Percentiles rank a stretch among this genome's conserved stretches.
Evolutionary conservation across 2,888 invertebrate genomes (phyloP).

Genomic region (Microctonus aethiopoides): DNA sequence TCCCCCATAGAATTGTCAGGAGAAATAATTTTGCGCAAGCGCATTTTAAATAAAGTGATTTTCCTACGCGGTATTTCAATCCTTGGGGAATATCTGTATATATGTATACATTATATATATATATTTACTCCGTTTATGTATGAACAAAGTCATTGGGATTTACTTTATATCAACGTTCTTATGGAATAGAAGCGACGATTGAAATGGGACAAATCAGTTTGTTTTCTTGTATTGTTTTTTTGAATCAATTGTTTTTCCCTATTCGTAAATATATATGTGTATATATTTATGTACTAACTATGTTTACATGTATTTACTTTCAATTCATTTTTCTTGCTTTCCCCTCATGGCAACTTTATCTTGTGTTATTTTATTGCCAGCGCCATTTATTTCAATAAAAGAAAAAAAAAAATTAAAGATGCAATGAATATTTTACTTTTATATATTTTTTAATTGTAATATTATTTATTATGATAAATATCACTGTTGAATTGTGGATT

Average conservation of each 20-base stretch:
- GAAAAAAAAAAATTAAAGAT: too few species aligned
- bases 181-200: constrained; percentile 35
- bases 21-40: constrained; percentile 52
- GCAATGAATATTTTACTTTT: too few species aligned
- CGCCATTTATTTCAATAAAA: too few species aligned
- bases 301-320: too few species aligned
- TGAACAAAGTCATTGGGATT: constrained; percentile 34
- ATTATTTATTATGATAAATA: too few species aligned
- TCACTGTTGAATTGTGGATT: too few species aligned
- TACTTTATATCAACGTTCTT: constrained; percentile 29
- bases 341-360: too few species aligned
- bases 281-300: background rate
- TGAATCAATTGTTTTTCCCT: constrained; percentile 15
- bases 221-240: constrained; percentile 16
- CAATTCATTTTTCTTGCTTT: too few species aligned
- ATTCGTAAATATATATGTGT: background rate
- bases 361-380: too few species aligned
- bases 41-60: constrained; percentile 32
- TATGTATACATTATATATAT: background rate
- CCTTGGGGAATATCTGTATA: constrained; percentile 35
- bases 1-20: background rate
- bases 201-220: constrained; percentile 38
- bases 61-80: constrained; percentile 33
- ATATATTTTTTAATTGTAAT: too few species aligned
- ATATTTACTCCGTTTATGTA: constrained; percentile 4